These are phyloP conservation scores for Panulirus ornatus DNA, from an alignment of 1,140 invertebrate genomes.

Conservation along the genomic window DNA sequence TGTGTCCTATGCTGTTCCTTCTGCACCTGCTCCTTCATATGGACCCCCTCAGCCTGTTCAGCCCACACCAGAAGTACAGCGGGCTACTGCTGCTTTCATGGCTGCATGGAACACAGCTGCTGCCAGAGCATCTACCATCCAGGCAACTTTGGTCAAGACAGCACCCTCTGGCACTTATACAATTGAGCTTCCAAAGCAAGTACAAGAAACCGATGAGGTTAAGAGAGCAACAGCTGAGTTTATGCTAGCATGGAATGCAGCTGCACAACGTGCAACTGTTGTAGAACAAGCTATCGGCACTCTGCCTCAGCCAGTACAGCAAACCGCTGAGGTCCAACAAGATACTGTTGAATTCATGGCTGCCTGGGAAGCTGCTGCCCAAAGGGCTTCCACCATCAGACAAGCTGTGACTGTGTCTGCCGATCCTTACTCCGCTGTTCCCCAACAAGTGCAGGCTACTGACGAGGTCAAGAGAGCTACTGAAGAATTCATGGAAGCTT, in stretches of 20 bases:
- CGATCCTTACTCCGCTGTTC: constrained; percentile 15
- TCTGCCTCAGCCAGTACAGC: constrained; percentile 1
- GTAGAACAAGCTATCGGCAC: background rate
- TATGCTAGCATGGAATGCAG: constrained; percentile 35
- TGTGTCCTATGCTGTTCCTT: constrained; percentile 22
- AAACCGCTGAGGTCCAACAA: constrained; percentile 21
- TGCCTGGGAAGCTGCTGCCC: constrained; percentile 42
- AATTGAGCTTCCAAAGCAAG: constrained; percentile 20
- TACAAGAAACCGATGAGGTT: constrained; percentile 41
- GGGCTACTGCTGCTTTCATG: constrained; percentile 37
- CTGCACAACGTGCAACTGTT: background rate
- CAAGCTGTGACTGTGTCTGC: background rate
- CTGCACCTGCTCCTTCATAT: constrained; percentile 18
- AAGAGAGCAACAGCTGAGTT: constrained; percentile 30
- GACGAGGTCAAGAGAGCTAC: constrained; percentile 45
- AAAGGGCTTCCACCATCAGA: constrained; percentile 26
- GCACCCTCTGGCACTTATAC: background rate
- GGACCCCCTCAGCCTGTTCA: constrained; percentile 18
- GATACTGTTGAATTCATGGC: constrained; percentile 27
- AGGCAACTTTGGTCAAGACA: background rate
- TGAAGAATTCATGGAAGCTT: constrained; percentile 35
- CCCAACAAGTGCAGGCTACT: constrained; percentile 22
- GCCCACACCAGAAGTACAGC: constrained; percentile 27
- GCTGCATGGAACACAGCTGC: constrained; percentile 26
- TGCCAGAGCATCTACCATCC: constrained; percentile 10